phyloP scores from a whole-genome alignment of 1,140 invertebrate species.

The Hyposmocoma kahamanoa region DNA sequence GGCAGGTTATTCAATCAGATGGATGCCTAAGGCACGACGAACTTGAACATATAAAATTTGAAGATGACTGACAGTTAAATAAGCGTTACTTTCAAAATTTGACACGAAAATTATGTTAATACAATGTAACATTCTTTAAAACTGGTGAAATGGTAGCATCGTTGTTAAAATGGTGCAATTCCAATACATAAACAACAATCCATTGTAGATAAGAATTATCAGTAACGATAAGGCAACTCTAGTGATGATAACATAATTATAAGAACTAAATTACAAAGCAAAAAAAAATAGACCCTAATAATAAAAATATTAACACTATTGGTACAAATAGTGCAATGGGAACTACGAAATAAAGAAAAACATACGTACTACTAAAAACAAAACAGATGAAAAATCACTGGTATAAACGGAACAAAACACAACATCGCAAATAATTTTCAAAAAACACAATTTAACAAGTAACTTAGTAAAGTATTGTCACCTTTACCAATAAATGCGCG shows the following conservation, averaged over 20 bases:
- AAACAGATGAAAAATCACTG: conserved; percentile 50
- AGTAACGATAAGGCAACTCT: conserved; percentile 63
- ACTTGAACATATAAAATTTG: too few relatives aligned
- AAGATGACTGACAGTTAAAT: too few relatives aligned
- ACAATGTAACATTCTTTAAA: too few relatives aligned
- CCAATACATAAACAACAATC: conserved; percentile 28
- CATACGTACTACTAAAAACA: conserved; percentile 52
- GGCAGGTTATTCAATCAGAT: too few relatives aligned
- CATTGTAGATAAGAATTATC: conserved; percentile 58
- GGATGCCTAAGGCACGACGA: too few relatives aligned
- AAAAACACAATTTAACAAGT: conserved; percentile 35
- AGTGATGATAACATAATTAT: conserved; percentile 50
- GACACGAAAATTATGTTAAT: too few relatives aligned
- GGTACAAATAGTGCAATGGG: too few relatives aligned
- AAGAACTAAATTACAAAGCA: background rate
- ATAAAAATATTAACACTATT: too few relatives aligned
- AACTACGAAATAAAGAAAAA: conserved; percentile 7
- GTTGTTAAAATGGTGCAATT: conserved; percentile 19
- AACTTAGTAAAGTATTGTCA: conserved; percentile 31
- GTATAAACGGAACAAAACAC: conserved; percentile 48
- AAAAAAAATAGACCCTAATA: too few relatives aligned
- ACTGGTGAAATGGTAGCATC: background rate
- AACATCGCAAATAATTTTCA: conserved; percentile 38
- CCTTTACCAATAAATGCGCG: conserved; percentile 53
- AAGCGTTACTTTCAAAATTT: too few relatives aligned